These are phyloP conservation scores for Ellobium chinense DNA, from an alignment of 2,888 invertebrate genomes.

Conservation along the genomic window DNA sequence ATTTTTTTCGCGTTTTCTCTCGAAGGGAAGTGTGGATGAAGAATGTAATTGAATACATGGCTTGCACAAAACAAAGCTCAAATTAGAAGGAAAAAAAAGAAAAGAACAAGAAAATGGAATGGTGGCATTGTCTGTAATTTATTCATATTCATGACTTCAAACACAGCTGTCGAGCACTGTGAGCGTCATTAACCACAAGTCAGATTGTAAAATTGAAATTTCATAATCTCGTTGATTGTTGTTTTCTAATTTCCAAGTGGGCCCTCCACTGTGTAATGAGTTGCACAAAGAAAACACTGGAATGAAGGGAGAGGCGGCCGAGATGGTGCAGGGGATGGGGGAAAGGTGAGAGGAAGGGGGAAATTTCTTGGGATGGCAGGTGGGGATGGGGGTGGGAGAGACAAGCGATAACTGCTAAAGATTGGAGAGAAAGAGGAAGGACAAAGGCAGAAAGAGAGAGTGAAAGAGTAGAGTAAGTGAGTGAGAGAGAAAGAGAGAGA, in stretches of 20 bases:
- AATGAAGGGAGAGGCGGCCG: neutral
- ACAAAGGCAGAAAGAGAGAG: neutral
- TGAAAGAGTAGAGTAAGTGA: neutral
- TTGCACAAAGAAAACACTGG: neutral
- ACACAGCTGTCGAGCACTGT: conserved; percentile 6
- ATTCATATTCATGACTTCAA: conserved; percentile 24
- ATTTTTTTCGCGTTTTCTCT: no score
- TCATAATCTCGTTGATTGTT: neutral
- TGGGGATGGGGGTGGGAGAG: neutral
- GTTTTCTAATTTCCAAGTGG: neutral
- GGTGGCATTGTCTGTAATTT: conserved; percentile 3
- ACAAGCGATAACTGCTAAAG: no score
- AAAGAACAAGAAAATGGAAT: neutral
- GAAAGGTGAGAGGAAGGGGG: neutral
- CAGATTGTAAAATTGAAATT: neutral
- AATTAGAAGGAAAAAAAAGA: neutral
- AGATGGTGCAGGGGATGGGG: neutral
- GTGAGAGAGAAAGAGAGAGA: neutral
- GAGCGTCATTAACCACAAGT: neutral
- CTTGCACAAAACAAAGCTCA: no score
- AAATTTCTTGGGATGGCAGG: no score
- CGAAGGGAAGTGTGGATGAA: neutral
- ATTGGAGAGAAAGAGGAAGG: neutral
- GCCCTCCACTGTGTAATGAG: neutral
- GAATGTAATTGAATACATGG: conserved; percentile 4